phyloP scores from a whole-genome alignment of 2,797 vertebrate species.

The Phataginus tetradactyla region DNA sequence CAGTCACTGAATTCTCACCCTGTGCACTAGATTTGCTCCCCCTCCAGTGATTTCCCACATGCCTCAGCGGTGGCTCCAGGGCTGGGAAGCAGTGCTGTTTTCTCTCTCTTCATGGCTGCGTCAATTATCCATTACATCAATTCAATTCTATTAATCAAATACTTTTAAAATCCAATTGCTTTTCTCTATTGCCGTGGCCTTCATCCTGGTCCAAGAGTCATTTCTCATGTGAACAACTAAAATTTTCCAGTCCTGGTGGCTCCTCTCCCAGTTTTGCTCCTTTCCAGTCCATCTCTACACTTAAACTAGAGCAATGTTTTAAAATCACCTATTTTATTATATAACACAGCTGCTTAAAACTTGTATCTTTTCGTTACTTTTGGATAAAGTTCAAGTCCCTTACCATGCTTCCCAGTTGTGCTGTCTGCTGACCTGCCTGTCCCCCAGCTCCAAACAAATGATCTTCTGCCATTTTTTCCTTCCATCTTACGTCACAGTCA shows the following conservation, averaged over 20 bases:
- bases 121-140: background rate
- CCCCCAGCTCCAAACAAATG: background rate
- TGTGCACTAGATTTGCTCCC: background rate
- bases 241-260: background rate
- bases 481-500: background rate
- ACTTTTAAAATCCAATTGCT: background rate
- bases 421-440: background rate
- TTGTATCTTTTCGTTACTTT: background rate
- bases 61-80: background rate
- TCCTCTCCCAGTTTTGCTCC: background rate
- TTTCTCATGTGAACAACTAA: background rate
- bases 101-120: background rate
- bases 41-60: background rate
- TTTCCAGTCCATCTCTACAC: background rate
- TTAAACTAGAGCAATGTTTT: background rate
- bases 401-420: background rate
- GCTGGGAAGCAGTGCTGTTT: background rate
- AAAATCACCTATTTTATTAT: background rate
- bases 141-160: background rate
- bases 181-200: background rate
- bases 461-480: background rate
- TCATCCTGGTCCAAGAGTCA: background rate
- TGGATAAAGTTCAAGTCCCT: background rate
- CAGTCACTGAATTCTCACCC: background rate
- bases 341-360: background rate